Conservation (phyloP, 2,113 vertebrate species). For the Malurus melanocephalus region DNA sequence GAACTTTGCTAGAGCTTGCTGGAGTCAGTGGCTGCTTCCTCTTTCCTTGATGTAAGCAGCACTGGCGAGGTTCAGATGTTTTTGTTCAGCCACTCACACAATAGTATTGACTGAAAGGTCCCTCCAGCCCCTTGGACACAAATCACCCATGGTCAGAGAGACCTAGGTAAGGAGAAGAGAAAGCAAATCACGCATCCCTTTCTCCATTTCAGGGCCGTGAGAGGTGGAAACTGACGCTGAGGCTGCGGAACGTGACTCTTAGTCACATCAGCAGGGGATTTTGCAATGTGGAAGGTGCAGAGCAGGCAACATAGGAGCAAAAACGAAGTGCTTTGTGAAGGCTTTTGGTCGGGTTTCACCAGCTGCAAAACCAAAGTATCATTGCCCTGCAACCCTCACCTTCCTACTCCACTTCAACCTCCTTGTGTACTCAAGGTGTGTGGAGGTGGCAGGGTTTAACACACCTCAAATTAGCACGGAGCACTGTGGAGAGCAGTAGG, state of each 20-base stretch:
- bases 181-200: neutral
- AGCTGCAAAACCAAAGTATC: neutral
- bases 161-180: conserved; percentile 33
- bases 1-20: neutral
- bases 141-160: neutral
- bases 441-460: neutral
- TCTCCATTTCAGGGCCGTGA: conserved; percentile 8
- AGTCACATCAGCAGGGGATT: conserved; percentile 28
- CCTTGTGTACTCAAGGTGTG: neutral
- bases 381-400: neutral
- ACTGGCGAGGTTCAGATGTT: neutral
- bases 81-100: neutral
- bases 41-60: conserved; percentile 50
- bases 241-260: conserved; percentile 24
- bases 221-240: neutral
- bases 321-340: neutral
- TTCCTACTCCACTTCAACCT: neutral
- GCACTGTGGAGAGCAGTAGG: neutral
- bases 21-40: conserved; percentile 20
- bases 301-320: neutral
- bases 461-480: neutral
- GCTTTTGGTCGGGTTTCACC: neutral
- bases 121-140: neutral
- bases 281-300: neutral
- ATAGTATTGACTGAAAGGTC: neutral